Evolutionary conservation across 2,113 vertebrate genomes (phyloP).

Genomic region (Casuarius casuarius): DNA sequence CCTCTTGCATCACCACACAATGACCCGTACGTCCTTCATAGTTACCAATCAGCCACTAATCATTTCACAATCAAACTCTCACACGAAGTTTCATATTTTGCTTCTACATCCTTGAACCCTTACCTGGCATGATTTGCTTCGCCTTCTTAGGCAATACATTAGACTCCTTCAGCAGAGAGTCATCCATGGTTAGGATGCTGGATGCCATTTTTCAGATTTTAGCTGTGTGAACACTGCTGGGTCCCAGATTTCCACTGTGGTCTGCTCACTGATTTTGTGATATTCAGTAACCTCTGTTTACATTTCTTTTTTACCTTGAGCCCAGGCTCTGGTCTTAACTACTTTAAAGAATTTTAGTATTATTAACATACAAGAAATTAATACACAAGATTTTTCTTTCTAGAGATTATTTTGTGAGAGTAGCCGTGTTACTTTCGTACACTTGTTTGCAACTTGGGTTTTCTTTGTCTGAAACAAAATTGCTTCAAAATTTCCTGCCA

Average conservation of each 20-base stretch:
- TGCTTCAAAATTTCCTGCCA: background rate
- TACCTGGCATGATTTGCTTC: background rate
- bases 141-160: background rate
- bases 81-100: background rate
- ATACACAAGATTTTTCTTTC: background rate
- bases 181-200: background rate
- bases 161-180: background rate
- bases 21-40: accelerated
- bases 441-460: background rate
- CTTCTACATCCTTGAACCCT: background rate
- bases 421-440: background rate
- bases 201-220: background rate
- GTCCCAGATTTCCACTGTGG: background rate
- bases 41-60: background rate
- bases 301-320: background rate
- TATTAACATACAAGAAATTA: background rate
- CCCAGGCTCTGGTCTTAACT: background rate
- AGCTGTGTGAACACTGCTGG: accelerated
- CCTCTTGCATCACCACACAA: background rate
- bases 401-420: background rate
- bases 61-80: background rate
- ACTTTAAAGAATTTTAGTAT: background rate
- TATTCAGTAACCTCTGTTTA: background rate
- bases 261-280: background rate
- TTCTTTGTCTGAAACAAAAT: background rate